Evolutionary conservation across 2,888 invertebrate genomes (phyloP).

Genomic region (Drosophila cognata): DNA sequence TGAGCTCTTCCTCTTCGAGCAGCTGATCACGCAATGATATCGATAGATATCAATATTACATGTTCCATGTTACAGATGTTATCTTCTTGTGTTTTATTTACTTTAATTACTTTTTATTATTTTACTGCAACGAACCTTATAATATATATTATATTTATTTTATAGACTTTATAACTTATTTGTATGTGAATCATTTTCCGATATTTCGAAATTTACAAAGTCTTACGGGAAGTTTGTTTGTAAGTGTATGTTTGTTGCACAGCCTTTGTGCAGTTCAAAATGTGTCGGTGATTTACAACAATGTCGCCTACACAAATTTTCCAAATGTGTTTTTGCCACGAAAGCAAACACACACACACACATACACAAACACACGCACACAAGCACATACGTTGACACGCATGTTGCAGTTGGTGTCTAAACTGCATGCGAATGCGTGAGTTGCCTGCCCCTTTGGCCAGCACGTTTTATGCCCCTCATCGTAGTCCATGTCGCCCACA

Average conservation of each 20-base stretch:
- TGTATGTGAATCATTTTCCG: not conserved
- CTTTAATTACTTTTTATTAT: too few relatives aligned
- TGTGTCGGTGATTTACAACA: slow-evolving; percentile 79
- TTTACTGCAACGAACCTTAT: too few relatives aligned
- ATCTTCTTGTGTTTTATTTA: not conserved
- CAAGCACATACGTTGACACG: slow-evolving; percentile 63
- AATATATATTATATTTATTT: not conserved
- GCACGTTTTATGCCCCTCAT: slow-evolving; percentile 24
- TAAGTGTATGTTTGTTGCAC: slow-evolving; percentile 51
- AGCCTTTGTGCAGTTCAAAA: slow-evolving; percentile 59
- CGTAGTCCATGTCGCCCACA: slow-evolving; percentile 11
- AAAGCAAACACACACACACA: slow-evolving; percentile 61
- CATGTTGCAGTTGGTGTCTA: slow-evolving; percentile 70
- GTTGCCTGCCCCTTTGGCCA: slow-evolving; percentile 41
- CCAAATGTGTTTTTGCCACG: slow-evolving; percentile 80
- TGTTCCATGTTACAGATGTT: not conserved
- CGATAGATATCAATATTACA: not conserved
- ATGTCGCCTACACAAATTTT: slow-evolving; percentile 77
- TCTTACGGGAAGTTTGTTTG: not conserved
- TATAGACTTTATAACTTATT: not conserved
- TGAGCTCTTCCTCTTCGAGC: not conserved
- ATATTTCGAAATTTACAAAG: not conserved
- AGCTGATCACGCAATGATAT: not conserved
- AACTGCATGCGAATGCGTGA: slow-evolving; percentile 57
- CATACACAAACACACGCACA: slow-evolving; percentile 32